Base-by-base conservation (phyloP, 2,113 vertebrate species). In the Periophthalmodon schlosseri region DNA sequence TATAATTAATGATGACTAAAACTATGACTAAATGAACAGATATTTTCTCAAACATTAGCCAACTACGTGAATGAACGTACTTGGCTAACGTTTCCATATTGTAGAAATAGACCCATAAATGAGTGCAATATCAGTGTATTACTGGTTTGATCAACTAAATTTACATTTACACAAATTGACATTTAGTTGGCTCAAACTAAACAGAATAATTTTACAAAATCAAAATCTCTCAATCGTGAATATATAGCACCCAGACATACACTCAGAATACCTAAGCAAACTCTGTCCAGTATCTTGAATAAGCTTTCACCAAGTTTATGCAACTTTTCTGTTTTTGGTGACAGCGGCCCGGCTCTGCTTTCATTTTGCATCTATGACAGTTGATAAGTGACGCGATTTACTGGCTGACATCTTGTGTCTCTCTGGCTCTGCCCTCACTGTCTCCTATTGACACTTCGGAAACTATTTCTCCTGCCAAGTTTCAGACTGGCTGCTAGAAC, bases 401-500 rank as follows among this genome's bases (percentile, higher is more conserved):
- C 61, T 36, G 63, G 63, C 63, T 65, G 63, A 65, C 63, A 39
- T 65, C 34, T 65, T 21, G 18, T 65, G 33, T 65, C 16, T 65
- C 34, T 11, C 34, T n/a, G 58, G 24, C 63, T n/a, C 18, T 65
- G 63, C 63, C 63, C 63, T 65, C 34, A 20, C 33, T 65, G 63
- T 65, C 63, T 39, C 34, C 36, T 39, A 13, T 65, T 65, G 63
- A 65, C 63, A 44, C 33, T n/a, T 65, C 36, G 34, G 63, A 44
- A 65, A 39, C 61, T 11, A 13, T 39, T 34, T 13, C 36, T 65
- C 11, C 18, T 44, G 34, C 63, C 63, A 65, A 65, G 18, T 65
- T 63, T 65, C 63, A n/a, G 33, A 12, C 34, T 39, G 34, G 7
- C 33, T n/a, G 63, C 34, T 33, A 14, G 63, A 65, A 44, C 18